A percentile compares a stretch with the other conserved stretches of the same genome.
These are phyloP conservation scores for Tarsius wallacei DNA, from an alignment of 2,797 vertebrate genomes.

Conservation along the genomic window DNA sequence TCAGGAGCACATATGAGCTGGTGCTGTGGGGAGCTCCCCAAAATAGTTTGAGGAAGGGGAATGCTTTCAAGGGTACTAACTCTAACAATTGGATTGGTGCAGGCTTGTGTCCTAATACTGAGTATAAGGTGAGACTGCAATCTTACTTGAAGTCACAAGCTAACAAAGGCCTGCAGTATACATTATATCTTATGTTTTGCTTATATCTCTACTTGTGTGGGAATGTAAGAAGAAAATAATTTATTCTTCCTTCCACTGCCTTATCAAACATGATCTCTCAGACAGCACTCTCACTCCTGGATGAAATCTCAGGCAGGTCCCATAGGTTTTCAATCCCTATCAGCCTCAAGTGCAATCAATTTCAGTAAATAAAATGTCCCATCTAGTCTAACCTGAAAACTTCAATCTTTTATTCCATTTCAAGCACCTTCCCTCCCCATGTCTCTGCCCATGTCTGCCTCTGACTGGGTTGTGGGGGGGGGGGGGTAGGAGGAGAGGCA, in stretches of 20 bases:
- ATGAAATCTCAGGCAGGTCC: constrained; percentile 64
- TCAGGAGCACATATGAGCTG: not conserved
- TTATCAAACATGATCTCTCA: constrained; percentile 63
- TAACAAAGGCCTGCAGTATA: constrained; percentile 29
- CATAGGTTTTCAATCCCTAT: constrained; percentile 54
- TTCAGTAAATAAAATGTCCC: constrained; percentile 71
- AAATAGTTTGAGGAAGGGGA: not conserved
- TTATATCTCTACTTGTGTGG: constrained; percentile 22
- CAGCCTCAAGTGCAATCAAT: constrained; percentile 69
- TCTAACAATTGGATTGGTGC: not conserved
- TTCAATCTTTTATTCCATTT: constrained; percentile 63
- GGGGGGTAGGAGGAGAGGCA: not conserved
- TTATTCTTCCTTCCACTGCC: not conserved
- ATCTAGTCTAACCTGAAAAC: constrained; percentile 62
- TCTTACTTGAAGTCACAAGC: constrained; percentile 49
- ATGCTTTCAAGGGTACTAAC: not conserved
- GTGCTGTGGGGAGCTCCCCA: not conserved
- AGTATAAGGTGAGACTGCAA: not conserved
- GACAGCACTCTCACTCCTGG: constrained; percentile 46
- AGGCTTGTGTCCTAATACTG: not conserved
- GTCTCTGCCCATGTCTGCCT: not conserved
- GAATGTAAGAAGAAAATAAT: constrained; percentile 36
- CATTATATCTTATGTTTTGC: constrained; percentile 42
- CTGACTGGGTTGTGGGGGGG: not conserved
- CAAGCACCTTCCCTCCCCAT: not conserved